These are phyloP conservation scores for Scomber colias DNA, from an alignment of 2,113 vertebrate genomes.

Conservation along the genomic window DNA sequence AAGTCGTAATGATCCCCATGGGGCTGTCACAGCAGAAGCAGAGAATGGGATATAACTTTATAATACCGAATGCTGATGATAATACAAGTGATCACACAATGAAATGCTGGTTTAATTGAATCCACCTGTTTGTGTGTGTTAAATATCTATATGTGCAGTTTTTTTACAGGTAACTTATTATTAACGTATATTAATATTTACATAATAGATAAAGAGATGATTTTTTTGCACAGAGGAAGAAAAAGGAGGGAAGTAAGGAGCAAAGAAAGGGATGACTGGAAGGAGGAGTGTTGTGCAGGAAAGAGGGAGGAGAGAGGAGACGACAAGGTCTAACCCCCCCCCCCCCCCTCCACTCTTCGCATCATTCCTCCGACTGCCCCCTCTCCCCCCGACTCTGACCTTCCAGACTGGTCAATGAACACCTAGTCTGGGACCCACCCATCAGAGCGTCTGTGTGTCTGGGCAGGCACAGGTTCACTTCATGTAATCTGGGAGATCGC, in stretches of 20 bases:
- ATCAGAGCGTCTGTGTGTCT: constrained; percentile 39
- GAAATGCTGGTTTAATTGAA: background rate
- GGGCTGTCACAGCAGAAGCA: constrained; percentile 1
- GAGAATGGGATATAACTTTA: constrained; percentile 14
- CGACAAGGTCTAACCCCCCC: constrained; percentile 18
- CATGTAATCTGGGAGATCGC: constrained; percentile 58
- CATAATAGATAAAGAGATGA: background rate
- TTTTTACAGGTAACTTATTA: no score
- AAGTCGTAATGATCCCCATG: constrained; percentile 30
- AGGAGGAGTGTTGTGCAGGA: constrained; percentile 20
- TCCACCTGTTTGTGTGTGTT: background rate
- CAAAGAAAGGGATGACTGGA: constrained; percentile 14
- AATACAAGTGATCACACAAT: constrained; percentile 22
- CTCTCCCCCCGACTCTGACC: constrained; percentile 36
- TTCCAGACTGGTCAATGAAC: constrained; percentile 75
- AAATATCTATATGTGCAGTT: background rate
- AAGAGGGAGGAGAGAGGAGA: no score
- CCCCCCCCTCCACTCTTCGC: constrained; percentile 6
- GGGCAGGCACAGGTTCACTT: constrained; percentile 32
- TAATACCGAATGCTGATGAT: constrained; percentile 14
- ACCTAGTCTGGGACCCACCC: constrained; percentile 52
- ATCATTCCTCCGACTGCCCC: constrained; percentile 21
- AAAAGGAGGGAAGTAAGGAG: background rate
- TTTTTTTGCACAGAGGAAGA: background rate
- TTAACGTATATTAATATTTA: background rate